A percentile compares a stretch with the other conserved stretches of the same genome.
These are phyloP conservation scores for Steinernema feltiae DNA, from an alignment of 1,140 invertebrate genomes.

Conservation along the genomic window DNA sequence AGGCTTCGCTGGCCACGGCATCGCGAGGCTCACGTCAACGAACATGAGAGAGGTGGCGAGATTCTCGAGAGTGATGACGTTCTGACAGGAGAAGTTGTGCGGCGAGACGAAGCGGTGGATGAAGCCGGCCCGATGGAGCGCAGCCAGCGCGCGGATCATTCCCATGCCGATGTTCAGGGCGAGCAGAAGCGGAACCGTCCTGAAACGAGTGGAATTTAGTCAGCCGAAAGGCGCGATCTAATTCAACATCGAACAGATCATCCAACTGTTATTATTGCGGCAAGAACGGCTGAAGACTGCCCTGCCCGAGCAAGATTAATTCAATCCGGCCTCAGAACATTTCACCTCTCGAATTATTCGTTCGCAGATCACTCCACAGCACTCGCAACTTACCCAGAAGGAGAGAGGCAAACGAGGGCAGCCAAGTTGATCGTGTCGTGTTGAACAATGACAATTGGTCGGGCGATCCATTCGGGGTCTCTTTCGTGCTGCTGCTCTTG, in stretches of 20 bases:
- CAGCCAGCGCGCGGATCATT: conserved; percentile 30
- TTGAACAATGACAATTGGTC: conserved; percentile 30
- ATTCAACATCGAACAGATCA: too few species aligned
- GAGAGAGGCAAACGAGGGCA: conserved; percentile 26
- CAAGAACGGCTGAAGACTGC: too few species aligned
- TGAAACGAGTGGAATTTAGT: conserved; percentile 13
- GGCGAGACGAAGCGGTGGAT: conserved; percentile 35
- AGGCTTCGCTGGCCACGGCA: conserved; percentile 34
- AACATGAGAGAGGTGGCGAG: conserved; percentile 27
- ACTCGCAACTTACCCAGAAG: conserved; percentile 31
- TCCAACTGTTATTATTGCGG: too few species aligned
- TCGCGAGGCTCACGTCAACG: conserved; percentile 32
- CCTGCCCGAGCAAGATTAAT: too few species aligned
- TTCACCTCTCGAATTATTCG: too few species aligned
- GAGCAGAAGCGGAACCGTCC: conserved; percentile 23
- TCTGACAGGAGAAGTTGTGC: conserved; percentile 30
- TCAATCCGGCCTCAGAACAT: too few species aligned
- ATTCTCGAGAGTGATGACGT: conserved; percentile 25
- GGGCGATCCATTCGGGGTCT: conserved; percentile 29
- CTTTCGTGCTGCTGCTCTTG: conserved; percentile 24
- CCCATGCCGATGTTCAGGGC: conserved; percentile 29
- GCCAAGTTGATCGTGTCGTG: conserved; percentile 19
- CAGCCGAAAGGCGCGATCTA: too few species aligned
- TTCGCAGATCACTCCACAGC: not conserved
- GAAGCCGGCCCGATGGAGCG: conserved; percentile 32